Evolutionary conservation across 2,797 vertebrate species (phyloP), one percentile per base, ranked within the genome.

Genomic region (Tiaroga cobitis): DNA sequence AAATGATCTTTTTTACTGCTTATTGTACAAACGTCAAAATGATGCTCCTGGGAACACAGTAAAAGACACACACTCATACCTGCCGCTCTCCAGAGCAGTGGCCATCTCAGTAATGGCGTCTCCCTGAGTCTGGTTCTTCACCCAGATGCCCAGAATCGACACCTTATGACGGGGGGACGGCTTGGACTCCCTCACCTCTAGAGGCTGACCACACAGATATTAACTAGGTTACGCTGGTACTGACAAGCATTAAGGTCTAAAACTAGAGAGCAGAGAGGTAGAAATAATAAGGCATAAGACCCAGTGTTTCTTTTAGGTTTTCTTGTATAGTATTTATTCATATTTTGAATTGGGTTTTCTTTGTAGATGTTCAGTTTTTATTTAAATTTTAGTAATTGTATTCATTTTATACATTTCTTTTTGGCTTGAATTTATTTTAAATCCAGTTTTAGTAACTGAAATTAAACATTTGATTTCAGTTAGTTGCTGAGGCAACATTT

Each of bases 161-260:
- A 91, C 95, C 90, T 96, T 96, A 87, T 91, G 79, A 24, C 0
- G 5, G 15, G 90, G 43, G 18, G 82, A 87, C 1, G 88, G 2
- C 61, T 93, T 95, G 16, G 90, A 90, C 88, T 96, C 96, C 75
- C 94, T 91, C 70, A 96, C 91, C 86, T 96, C 96, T 76, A 96
- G 84, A 0, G 95, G 95, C 96, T 96, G 63, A 16, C 3, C 39
- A 39, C 41, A 82, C 16, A 56, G 49, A 75, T 5, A 43, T 18
- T 59, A 26, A 61, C 21, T 15, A 32, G 29, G 3, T 70, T 59
- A 73, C 15, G 26, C 54, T 72, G 43, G 3, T 3, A 49, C 16
- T 74, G 72, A 74, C 4, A 37, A 68, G 18, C 32, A 29, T 63
- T 63, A 29, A 16, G 3, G 61, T 16, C 13, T 63, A 29, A 63